Conservation (phyloP, 2,888 invertebrate species). For the Lysandra coridon region DNA sequence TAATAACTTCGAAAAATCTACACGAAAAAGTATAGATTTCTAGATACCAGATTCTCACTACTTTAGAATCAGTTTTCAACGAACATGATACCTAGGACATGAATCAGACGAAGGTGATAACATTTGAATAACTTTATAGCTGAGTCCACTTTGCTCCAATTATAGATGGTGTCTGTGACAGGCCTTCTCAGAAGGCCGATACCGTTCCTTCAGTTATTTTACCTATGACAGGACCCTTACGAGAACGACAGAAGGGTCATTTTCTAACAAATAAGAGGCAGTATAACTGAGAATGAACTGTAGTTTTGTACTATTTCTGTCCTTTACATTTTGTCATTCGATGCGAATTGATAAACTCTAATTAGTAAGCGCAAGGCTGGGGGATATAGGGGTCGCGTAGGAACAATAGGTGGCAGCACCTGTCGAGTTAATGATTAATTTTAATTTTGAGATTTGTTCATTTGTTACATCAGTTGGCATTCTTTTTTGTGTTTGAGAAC, state of each 20-base stretch:
- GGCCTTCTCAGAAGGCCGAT: not conserved
- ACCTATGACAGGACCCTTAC: no score
- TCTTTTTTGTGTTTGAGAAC: no score
- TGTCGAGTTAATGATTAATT: no score
- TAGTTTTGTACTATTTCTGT: not conserved
- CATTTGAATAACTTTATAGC: not conserved
- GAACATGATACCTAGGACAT: not conserved
- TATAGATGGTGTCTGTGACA: constrained; percentile 10
- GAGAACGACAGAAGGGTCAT: not conserved
- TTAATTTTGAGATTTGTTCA: no score
- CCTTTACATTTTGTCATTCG: not conserved
- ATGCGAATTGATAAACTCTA: constrained; percentile 5
- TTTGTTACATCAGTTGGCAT: no score
- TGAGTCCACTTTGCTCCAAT: not conserved
- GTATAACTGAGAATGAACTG: not conserved
- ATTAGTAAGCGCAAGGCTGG: not conserved
- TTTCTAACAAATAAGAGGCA: not conserved
- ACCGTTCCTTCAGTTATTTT: no score
- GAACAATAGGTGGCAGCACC: not conserved
- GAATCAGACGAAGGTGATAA: not conserved
- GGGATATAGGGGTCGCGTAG: not conserved
- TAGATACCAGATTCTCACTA: no score
- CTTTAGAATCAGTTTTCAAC: not conserved
- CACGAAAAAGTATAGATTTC: no score
- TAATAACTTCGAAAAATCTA: no score